Evolutionary conservation across 2,113 vertebrate species (phyloP).

Genomic region (Philantomba maxwellii): DNA sequence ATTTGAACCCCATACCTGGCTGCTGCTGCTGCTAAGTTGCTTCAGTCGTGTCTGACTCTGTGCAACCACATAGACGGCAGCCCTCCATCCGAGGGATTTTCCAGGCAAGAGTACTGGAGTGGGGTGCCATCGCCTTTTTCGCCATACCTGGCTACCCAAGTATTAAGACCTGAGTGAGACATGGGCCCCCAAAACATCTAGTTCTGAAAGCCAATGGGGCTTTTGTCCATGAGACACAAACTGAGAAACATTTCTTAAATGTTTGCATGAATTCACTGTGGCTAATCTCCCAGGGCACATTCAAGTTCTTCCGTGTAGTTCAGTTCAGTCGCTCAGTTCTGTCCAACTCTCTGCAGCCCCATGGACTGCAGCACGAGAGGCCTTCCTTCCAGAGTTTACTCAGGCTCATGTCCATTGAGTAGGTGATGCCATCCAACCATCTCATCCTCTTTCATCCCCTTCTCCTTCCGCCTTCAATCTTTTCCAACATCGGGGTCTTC

Average conservation of each 20-base stretch:
- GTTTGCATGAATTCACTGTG: neutral
- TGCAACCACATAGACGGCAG: too few species aligned
- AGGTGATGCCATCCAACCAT: neutral
- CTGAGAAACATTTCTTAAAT: neutral
- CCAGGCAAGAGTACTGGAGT: too few species aligned
- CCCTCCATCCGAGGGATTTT: too few species aligned
- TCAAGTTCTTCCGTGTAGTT: neutral
- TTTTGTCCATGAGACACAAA: neutral
- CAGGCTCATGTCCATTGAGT: neutral
- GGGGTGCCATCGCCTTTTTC: too few species aligned
- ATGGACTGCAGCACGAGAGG: rapidly evolving
- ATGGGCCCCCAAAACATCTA: neutral
- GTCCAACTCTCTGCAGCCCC: neutral
- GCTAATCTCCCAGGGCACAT: neutral
- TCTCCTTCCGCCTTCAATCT: neutral
- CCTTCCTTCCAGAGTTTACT: neutral
- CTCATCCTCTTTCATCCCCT: neutral
- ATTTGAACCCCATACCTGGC: neutral
- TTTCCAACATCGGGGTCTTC: neutral
- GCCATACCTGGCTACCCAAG: neutral
- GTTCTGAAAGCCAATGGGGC: neutral
- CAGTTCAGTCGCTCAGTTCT: neutral
- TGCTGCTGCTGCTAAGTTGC: too few species aligned
- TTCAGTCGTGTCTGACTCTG: too few species aligned
- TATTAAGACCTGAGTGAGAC: neutral